Evolutionary conservation across 2,797 vertebrate species (phyloP).

Genomic region (Semotilus atromaculatus): DNA sequence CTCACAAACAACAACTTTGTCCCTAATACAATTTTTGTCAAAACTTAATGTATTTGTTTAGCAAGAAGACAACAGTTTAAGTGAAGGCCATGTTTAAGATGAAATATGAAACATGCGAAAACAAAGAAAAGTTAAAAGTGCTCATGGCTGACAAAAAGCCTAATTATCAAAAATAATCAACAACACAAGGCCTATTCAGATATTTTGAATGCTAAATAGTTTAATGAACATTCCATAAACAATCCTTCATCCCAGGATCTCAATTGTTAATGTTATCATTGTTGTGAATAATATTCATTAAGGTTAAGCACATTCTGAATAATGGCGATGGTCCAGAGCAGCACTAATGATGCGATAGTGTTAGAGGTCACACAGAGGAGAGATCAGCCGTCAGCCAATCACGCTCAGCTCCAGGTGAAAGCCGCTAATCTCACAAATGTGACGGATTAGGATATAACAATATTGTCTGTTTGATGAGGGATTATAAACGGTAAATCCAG

Average conservation of each 20-base stretch:
- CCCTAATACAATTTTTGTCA: background rate
- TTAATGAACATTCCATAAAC: background rate
- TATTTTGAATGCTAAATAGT: background rate
- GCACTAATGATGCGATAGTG: conserved; percentile 63
- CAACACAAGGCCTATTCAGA: background rate
- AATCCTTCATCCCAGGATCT: no score
- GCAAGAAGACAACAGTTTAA: background rate
- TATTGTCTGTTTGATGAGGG: conserved; percentile 87
- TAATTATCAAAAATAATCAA: background rate
- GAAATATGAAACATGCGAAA: background rate
- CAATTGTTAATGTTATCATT: background rate
- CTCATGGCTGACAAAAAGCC: background rate
- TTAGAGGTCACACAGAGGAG: conserved; percentile 78
- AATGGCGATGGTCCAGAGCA: conserved; percentile 11
- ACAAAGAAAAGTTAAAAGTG: background rate
- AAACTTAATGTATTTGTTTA: background rate
- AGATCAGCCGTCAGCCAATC: conserved; percentile 68
- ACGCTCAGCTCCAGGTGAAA: conserved; percentile 66
- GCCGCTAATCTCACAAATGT: conserved; percentile 79
- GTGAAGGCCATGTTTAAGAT: background rate
- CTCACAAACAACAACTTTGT: background rate
- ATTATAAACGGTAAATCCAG: conserved; percentile 84
- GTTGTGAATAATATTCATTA: background rate
- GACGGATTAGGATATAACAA: conserved; percentile 80
- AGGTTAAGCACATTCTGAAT: background rate